Percentiles rank a stretch among this genome's conserved stretches.
Evolutionary conservation across 1,140 invertebrate genomes (phyloP).

Genomic region (Fopius arisanus): DNA sequence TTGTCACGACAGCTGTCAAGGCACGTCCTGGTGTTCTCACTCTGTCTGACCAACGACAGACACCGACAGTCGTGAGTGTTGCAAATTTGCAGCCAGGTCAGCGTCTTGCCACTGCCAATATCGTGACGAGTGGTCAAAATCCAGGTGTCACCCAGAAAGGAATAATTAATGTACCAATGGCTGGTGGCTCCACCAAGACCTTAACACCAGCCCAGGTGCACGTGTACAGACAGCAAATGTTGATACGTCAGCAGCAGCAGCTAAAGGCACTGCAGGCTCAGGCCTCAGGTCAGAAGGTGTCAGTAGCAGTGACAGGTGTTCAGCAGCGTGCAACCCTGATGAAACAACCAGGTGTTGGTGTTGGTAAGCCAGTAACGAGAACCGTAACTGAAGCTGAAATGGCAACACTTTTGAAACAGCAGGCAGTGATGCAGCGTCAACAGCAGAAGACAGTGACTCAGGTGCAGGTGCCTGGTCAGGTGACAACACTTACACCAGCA

Average conservation of each 20-base stretch:
- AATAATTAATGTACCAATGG: slow-evolving; percentile 55
- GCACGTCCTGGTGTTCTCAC: slow-evolving; percentile 34
- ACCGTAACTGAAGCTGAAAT: slow-evolving; percentile 76
- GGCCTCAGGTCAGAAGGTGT: slow-evolving; percentile 54
- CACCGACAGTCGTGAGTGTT: slow-evolving; percentile 52
- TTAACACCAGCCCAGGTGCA: slow-evolving; percentile 67
- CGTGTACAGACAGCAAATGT: slow-evolving; percentile 64
- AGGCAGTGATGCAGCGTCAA: slow-evolving; percentile 69
- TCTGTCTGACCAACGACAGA: slow-evolving; percentile 47
- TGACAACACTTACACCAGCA: slow-evolving; percentile 59
- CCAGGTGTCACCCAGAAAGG: slow-evolving; percentile 52
- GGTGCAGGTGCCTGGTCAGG: slow-evolving; percentile 55
- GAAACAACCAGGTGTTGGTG: slow-evolving; percentile 55
- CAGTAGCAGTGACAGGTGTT: slow-evolving; percentile 47
- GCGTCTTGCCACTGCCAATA: slow-evolving; percentile 50
- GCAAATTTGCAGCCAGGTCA: slow-evolving; percentile 54
- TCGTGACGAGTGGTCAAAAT: slow-evolving; percentile 53
- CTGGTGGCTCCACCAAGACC: slow-evolving; percentile 60
- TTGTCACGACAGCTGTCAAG: slow-evolving; percentile 50
- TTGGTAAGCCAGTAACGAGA: slow-evolving; percentile 66
- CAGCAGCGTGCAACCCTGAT: slow-evolving; percentile 57
- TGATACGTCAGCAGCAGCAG: slow-evolving; percentile 51
- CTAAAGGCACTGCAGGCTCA: slow-evolving; percentile 47
- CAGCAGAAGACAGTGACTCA: slow-evolving; percentile 63
- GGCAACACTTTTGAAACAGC: slow-evolving; percentile 74